These are phyloP conservation scores for Tetheella fluctuosa DNA, from an alignment of 2,888 invertebrate genomes.

Conservation along the genomic window DNA sequence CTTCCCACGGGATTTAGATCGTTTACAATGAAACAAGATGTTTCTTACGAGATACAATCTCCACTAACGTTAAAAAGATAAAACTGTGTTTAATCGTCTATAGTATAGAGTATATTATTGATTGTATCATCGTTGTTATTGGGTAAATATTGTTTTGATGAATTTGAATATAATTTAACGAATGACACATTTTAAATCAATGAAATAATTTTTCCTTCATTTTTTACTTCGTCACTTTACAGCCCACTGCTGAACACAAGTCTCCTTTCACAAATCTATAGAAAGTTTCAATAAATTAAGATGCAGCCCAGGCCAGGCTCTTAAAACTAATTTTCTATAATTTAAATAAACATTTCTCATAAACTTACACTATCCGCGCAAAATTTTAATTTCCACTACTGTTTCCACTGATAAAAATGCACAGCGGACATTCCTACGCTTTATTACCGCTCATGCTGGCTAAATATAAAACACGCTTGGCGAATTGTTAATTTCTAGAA, in stretches of 20 bases:
- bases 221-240: too few species aligned
- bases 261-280: too few species aligned
- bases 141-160: background rate
- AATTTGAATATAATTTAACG: too few species aligned
- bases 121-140: background rate
- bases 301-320: background rate
- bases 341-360: slow-evolving; percentile 9
- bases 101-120: background rate
- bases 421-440: slow-evolving; percentile 51
- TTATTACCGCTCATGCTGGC: slow-evolving; percentile 54
- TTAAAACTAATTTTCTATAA: background rate
- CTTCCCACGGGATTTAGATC: slow-evolving; percentile 45
- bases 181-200: background rate
- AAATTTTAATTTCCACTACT: slow-evolving; percentile 20
- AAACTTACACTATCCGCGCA: slow-evolving; percentile 17
- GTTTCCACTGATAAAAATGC: slow-evolving; percentile 47
- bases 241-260: too few species aligned
- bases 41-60: background rate
- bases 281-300: background rate
- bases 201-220: background rate
- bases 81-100: background rate
- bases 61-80: background rate
- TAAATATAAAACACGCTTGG: slow-evolving; percentile 73
- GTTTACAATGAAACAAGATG: slow-evolving; percentile 18
- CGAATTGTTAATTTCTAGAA: slow-evolving; percentile 79